These are phyloP conservation scores for Hemibagrus guttatus DNA, from an alignment of 2,797 vertebrate species.

Conservation along the genomic window DNA sequence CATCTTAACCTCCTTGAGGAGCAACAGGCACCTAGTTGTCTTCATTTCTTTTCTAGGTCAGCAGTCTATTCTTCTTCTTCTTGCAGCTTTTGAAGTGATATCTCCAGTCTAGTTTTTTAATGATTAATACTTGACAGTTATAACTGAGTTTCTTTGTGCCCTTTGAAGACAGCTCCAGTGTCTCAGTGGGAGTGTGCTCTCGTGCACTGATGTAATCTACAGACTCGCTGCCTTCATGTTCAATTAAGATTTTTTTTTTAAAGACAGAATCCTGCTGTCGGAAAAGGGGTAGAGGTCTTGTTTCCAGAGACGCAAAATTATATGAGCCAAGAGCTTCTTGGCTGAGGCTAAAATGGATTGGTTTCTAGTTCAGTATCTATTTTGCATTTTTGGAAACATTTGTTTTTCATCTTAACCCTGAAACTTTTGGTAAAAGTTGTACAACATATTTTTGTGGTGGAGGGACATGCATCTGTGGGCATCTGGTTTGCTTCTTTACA, in stretches of 20 bases:
- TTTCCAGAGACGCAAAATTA: conserved; percentile 9
- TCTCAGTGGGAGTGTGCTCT: conserved; percentile 47
- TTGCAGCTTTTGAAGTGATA: conserved; percentile 34
- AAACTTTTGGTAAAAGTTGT: neutral
- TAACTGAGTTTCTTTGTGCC: conserved; percentile 32
- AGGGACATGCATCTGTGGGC: neutral
- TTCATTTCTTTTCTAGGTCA: conserved; percentile 38
- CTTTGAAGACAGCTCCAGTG: conserved; percentile 64
- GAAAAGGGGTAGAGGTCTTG: conserved; percentile 24
- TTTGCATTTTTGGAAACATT: neutral
- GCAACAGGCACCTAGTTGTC: conserved; percentile 15
- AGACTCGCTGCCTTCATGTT: conserved; percentile 53
- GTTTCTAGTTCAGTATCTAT: conserved; percentile 15
- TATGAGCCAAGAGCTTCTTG: neutral
- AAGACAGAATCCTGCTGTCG: conserved; percentile 28
- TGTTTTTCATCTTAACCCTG: conserved; percentile 1
- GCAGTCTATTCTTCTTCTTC: conserved; percentile 9
- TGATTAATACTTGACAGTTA: conserved; percentile 45
- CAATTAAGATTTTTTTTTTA: conserved; percentile 60
- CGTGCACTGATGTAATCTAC: conserved; percentile 56
- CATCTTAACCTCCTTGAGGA: conserved; percentile 10
- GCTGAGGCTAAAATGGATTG: neutral
- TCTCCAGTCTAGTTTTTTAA: conserved; percentile 31
- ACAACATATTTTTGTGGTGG: neutral
- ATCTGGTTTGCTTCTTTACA: neutral